A percentile compares a stretch with the other conserved stretches of the same genome.
Evolutionary conservation across 2,113 vertebrate genomes (phyloP).

Genomic region (Heterotis niloticus): DNA sequence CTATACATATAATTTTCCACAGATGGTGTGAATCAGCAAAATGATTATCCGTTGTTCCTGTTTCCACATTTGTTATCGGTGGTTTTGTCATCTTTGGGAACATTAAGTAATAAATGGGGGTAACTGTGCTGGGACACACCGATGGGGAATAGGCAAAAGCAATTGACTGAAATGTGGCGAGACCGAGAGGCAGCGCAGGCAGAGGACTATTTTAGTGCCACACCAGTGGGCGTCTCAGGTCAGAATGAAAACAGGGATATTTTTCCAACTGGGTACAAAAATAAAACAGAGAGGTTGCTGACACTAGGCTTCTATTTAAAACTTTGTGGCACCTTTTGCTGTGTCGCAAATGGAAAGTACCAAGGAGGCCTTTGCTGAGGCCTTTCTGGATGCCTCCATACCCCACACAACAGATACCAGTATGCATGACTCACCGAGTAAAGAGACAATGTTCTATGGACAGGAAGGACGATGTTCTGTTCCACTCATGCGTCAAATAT

Average conservation of each 20-base stretch:
- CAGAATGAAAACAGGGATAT: neutral
- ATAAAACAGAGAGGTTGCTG: constrained; percentile 12
- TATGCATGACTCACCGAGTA: neutral
- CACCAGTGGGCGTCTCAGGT: constrained; percentile 16
- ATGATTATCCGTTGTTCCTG: too few species aligned
- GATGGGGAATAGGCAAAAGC: neutral
- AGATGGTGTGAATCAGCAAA: too few species aligned
- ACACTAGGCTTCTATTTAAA: constrained; percentile 20
- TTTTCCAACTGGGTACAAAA: constrained; percentile 12
- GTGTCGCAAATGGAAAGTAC: neutral
- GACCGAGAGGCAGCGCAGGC: constrained; percentile 32
- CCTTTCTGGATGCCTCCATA: neutral
- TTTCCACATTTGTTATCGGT: too few species aligned
- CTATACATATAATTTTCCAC: too few species aligned
- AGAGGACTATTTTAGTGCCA: constrained; percentile 16
- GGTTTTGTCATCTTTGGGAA: too few species aligned
- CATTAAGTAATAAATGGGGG: too few species aligned
- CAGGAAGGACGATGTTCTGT: neutral
- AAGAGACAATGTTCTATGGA: neutral
- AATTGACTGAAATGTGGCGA: constrained; percentile 26
- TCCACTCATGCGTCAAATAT: too few species aligned
- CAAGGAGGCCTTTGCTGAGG: neutral
- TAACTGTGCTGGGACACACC: too few species aligned
- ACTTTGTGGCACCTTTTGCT: neutral
- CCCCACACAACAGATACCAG: neutral